A percentile compares a stretch with the other conserved stretches of the same genome.
Evolutionary conservation across 2,888 invertebrate genomes (phyloP).

Genomic region (Furcula furcula): DNA sequence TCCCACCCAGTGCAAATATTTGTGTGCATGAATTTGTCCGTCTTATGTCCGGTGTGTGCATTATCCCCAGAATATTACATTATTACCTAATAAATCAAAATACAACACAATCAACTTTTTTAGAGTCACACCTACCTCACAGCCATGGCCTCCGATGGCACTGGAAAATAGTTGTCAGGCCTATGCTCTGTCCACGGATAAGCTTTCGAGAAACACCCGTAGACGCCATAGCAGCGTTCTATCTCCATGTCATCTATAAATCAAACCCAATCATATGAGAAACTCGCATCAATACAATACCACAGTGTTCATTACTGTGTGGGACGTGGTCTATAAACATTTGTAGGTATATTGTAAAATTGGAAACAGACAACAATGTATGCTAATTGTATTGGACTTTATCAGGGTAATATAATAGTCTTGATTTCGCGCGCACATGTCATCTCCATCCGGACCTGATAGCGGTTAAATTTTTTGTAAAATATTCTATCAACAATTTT

Average conservation of each 20-base stretch:
- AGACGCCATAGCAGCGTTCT: constrained; percentile 87
- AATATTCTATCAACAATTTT: too few species aligned
- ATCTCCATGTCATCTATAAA: constrained; percentile 69
- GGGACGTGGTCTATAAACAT: background rate
- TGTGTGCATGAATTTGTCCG: too few species aligned
- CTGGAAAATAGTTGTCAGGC: constrained; percentile 90
- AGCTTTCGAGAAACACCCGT: constrained; percentile 90
- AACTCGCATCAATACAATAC: too few species aligned
- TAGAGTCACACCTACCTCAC: constrained; percentile 71
- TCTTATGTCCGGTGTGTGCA: too few species aligned
- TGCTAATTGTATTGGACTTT: constrained; percentile 5
- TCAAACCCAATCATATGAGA: too few species aligned
- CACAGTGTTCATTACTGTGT: too few species aligned
- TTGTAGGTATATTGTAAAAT: background rate
- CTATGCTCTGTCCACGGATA: constrained; percentile 90
- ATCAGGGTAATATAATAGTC: constrained; percentile 21
- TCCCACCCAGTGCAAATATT: too few species aligned
- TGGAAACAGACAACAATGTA: constrained; percentile 3
- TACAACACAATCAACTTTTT: too few species aligned
- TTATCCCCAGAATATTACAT: too few species aligned
- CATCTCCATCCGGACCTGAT: constrained; percentile 10
- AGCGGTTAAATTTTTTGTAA: too few species aligned
- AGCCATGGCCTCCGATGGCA: constrained; percentile 83
- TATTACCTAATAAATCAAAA: too few species aligned
- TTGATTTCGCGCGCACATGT: constrained; percentile 21